phyloP scores from a whole-genome alignment of 2,113 vertebrate genomes.

The Cryptoleucopteryx plumbea region DNA sequence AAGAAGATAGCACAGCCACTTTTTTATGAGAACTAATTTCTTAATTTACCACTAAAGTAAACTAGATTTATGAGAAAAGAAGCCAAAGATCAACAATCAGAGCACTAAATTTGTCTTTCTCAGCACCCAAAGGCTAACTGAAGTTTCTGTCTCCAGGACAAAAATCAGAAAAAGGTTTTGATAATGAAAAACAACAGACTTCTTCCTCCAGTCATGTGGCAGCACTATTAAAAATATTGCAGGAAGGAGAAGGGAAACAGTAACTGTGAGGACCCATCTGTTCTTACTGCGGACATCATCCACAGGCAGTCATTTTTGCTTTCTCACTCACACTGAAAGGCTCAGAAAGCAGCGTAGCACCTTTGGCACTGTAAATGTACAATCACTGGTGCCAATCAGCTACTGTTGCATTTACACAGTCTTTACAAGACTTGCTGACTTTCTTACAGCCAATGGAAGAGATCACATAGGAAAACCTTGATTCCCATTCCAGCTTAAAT shows the following conservation, averaged over 20 bases:
- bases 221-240: background rate
- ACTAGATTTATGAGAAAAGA: background rate
- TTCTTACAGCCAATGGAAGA: background rate
- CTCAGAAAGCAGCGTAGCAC: background rate
- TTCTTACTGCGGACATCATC: background rate
- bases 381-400: background rate
- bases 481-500: background rate
- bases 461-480: background rate
- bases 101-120: background rate
- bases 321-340: background rate
- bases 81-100: background rate
- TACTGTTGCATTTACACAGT: background rate
- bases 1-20: background rate
- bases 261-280: background rate
- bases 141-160: background rate
- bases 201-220: background rate
- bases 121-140: background rate
- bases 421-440: background rate
- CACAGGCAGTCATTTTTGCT: background rate
- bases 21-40: background rate
- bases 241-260: background rate
- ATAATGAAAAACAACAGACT: background rate
- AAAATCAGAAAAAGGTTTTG: background rate
- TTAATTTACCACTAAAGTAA: background rate
- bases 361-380: background rate